Evolutionary conservation across 2,797 vertebrate species (phyloP).

Genomic region (Steatocranus sp.): DNA sequence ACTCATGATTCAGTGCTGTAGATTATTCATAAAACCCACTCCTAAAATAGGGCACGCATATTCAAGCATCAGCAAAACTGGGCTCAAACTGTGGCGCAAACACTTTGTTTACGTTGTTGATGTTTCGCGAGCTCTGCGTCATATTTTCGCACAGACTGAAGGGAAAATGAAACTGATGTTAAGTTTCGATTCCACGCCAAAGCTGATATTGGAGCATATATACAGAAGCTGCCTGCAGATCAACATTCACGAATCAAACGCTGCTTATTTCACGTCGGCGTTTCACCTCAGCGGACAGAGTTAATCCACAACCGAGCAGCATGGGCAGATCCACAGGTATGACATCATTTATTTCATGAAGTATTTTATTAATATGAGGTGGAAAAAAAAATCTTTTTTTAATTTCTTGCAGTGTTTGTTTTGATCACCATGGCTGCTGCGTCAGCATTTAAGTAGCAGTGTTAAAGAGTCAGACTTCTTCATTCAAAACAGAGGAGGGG

Average conservation of each 20-base stretch:
- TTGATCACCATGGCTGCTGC: neutral
- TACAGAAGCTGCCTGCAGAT: neutral
- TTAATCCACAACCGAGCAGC: neutral
- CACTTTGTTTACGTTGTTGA: neutral
- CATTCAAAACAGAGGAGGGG: neutral
- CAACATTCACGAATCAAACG: neutral
- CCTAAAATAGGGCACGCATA: neutral
- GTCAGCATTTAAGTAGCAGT: neutral
- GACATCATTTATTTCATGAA: neutral
- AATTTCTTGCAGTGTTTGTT: neutral
- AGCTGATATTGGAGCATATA: neutral
- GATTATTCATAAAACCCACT: neutral
- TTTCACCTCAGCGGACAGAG: neutral
- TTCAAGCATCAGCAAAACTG: neutral
- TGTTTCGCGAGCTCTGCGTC: neutral
- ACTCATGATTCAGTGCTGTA: neutral
- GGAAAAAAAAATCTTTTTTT: rapidly evolving
- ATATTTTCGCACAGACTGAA: neutral
- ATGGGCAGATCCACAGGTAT: conserved; percentile 40
- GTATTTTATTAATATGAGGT: neutral
- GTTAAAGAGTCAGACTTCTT: neutral
- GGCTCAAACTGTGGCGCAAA: neutral
- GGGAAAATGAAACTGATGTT: conserved; percentile 32
- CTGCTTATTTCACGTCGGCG: neutral
- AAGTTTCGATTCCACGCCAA: conserved; percentile 43